Evolutionary conservation across 2,797 vertebrate genomes (phyloP).

Genomic region (Glossophaga mutica): DNA sequence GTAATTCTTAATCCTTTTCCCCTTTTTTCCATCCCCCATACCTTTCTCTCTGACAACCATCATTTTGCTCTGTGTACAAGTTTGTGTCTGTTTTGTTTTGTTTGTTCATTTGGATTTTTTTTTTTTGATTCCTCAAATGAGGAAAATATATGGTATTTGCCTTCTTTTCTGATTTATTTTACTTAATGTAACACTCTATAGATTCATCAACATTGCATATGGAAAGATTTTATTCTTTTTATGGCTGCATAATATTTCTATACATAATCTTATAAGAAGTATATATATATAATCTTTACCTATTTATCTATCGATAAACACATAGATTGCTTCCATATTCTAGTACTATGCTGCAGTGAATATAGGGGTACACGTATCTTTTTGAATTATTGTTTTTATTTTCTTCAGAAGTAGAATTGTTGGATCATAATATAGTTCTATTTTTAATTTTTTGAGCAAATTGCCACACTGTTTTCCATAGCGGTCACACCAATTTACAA

Average conservation of each 20-base stretch:
- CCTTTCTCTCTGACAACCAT: no score
- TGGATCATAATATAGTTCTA: background rate
- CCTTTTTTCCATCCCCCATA: no score
- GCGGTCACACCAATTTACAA: background rate
- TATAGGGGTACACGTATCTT: background rate
- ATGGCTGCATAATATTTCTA: background rate
- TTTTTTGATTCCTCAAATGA: no score
- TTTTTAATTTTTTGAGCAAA: background rate
- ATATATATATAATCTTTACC: background rate
- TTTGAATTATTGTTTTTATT: background rate
- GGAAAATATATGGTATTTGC: no score
- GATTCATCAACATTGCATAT: no score
- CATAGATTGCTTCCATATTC: background rate
- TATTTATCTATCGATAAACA: background rate
- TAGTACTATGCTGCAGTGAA: background rate
- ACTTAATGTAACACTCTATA: no score
- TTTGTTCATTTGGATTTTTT: no score
- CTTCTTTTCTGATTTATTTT: no score
- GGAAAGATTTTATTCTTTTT: background rate
- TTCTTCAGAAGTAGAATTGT: background rate
- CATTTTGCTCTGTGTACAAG: no score
- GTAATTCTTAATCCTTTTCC: no score
- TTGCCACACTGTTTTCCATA: background rate
- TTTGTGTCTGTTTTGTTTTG: no score
- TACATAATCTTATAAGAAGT: background rate